Evolutionary conservation across 1,140 invertebrate species (phyloP).

Genomic region (Apocrypta bakeri): DNA sequence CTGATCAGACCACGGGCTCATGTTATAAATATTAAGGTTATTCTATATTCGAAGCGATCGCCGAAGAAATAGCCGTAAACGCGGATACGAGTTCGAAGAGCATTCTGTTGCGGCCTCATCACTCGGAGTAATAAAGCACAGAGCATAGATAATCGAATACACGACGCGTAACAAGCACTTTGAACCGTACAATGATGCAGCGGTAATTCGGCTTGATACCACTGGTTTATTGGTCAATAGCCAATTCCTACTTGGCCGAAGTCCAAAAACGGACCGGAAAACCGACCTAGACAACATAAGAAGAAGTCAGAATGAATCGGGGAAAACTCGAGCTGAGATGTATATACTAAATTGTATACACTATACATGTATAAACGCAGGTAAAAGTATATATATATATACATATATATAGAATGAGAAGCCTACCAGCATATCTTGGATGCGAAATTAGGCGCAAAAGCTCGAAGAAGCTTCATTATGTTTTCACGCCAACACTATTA

Average conservation of each 20-base stretch:
- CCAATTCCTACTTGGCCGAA: conserved; percentile 72
- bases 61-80: not conserved
- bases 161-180: conserved; percentile 68
- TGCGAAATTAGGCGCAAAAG: not conserved
- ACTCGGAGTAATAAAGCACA: conserved; percentile 34
- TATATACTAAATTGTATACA: not conserved
- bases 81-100: not conserved
- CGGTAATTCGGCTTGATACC: conserved; percentile 69
- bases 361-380: too few species aligned
- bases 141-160: conserved; percentile 72
- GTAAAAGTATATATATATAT: too few species aligned
- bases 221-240: conserved; percentile 73
- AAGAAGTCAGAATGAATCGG: not conserved
- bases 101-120: not conserved
- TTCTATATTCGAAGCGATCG: not conserved
- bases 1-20: not conserved
- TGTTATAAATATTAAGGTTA: not conserved
- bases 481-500: not conserved
- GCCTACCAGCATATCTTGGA: not conserved
- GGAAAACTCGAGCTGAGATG: not conserved
- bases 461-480: conserved; percentile 16
- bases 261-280: conserved; percentile 62
- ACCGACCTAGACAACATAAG: not conserved
- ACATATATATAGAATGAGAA: not conserved
- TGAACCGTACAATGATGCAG: conserved; percentile 57